Evolutionary conservation across 2,888 invertebrate genomes (phyloP), one percentile per base, ranked within the genome.

Genomic region (Bruchidius siliquastri): DNA sequence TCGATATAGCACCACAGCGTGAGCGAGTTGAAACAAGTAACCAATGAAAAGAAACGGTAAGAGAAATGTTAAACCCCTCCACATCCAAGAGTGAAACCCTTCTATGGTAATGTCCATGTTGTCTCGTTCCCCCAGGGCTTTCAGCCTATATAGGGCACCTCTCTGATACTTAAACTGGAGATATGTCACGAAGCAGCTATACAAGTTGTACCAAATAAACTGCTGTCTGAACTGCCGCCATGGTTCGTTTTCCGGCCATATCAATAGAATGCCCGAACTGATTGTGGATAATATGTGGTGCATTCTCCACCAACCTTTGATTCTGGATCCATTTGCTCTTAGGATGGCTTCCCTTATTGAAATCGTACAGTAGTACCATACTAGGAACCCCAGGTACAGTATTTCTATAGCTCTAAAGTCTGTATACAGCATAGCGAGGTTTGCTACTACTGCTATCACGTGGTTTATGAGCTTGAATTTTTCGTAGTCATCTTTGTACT

Each of bases 71-170:
- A 99, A 89, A 0, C 99, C 99, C 73, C 96, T 92, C 96, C 98
- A 99, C 99, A 99, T 99, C 98, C 99, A 99, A 0, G 96, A 96
- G 87, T 98, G 98, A 87, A 99, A 99, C 22, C 99, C 99, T 88
- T 99, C 98, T 78, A 99, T 96, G 2, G 99, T 99, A 75, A 99
- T 97, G 86, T 99, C 99, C 99, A 99, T 99, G 84, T 96, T 96
- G 85, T 98, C 96, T n/a, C 98, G 90, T 83, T 98, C 96, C 6
- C 99, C 99, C 0, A 99, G 88, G 0, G 98, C 96, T 84, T 93
- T 89, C 70, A 93, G 85, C 74, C 84, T 76, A 73, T 94, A 92
- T 68, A 93, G 85, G 71, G 90, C 90, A 6, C 93, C 93, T 79
- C 89, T 88, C 85, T 93, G 93, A 76, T 87, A 87, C 85, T 96